Evolutionary conservation across 92 coral and sea anemone species (phyloP).

Genomic region (Chrysogorgia sp.): DNA sequence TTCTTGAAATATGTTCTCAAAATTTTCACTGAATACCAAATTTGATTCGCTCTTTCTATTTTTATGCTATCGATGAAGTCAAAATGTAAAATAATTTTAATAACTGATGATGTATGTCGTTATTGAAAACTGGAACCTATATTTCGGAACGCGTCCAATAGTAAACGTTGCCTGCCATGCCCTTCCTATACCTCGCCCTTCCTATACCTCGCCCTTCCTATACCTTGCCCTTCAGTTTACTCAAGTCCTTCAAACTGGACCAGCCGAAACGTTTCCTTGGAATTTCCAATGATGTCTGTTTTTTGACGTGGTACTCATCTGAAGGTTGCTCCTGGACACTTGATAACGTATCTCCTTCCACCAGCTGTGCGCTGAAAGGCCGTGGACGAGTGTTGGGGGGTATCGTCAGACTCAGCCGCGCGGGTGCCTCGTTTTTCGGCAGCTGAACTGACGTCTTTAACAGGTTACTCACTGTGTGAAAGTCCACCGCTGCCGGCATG

Average conservation of each 20-base stretch:
- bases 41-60: too few species aligned
- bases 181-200: too few species aligned
- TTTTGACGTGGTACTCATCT: not conserved
- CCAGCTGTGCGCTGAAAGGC: constrained; percentile 29
- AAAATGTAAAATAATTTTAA: too few species aligned
- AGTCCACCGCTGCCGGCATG: constrained; percentile 45
- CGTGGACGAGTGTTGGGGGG: constrained; percentile 27
- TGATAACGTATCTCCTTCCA: not conserved
- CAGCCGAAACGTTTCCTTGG: constrained; percentile 23
- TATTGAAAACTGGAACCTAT: too few species aligned
- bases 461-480: constrained; percentile 19
- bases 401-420: constrained; percentile 32
- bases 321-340: not conserved
- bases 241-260: constrained; percentile 39
- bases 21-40: too few species aligned
- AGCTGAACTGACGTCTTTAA: not conserved
- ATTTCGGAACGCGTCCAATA: too few species aligned
- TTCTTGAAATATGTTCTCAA: too few species aligned
- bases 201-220: not conserved
- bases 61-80: too few species aligned
- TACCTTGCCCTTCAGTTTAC: constrained; percentile 22
- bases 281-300: constrained; percentile 24
- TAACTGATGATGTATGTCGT: too few species aligned
- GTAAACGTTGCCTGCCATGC: too few species aligned
- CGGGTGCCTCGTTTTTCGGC: not conserved